phyloP scores from a whole-genome alignment of 2,113 vertebrate species.

The Apodemus sylvaticus region DNA sequence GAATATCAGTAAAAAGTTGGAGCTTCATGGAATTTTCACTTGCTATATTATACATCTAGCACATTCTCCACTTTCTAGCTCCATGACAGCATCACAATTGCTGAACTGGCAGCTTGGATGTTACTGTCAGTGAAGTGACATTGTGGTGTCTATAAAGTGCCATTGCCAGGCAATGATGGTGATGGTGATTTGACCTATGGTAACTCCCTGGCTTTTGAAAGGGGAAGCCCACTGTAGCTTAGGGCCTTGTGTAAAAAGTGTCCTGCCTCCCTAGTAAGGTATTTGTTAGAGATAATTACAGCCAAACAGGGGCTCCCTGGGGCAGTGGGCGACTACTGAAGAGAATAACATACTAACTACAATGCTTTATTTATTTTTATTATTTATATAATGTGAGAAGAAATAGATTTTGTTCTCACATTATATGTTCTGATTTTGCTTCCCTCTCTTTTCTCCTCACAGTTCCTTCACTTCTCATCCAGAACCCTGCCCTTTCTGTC shows the following conservation, averaged over 20 bases:
- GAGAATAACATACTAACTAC: neutral
- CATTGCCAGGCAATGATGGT: neutral
- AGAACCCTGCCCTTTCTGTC: neutral
- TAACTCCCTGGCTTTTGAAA: neutral
- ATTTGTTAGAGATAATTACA: slow-evolving; percentile 7
- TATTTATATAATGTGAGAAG: too few relatives aligned
- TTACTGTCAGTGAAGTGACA: neutral
- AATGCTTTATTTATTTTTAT: neutral
- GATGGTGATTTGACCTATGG: neutral
- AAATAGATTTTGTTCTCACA: neutral
- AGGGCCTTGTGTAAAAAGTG: neutral
- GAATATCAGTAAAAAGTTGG: neutral
- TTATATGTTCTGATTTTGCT: neutral
- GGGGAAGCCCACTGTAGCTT: neutral
- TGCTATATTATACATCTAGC: neutral
- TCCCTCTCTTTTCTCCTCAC: neutral
- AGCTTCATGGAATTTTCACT: neutral
- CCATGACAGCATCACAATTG: neutral
- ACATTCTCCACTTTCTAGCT: neutral
- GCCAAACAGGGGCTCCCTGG: neutral
- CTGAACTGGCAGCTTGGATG: neutral
- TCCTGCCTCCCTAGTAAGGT: neutral
- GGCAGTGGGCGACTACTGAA: neutral
- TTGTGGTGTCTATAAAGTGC: neutral
- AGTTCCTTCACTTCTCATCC: neutral